These are phyloP conservation scores for Caenorhabditis becei DNA, from an alignment of 2,888 invertebrate species.

Conservation along the genomic window DNA sequence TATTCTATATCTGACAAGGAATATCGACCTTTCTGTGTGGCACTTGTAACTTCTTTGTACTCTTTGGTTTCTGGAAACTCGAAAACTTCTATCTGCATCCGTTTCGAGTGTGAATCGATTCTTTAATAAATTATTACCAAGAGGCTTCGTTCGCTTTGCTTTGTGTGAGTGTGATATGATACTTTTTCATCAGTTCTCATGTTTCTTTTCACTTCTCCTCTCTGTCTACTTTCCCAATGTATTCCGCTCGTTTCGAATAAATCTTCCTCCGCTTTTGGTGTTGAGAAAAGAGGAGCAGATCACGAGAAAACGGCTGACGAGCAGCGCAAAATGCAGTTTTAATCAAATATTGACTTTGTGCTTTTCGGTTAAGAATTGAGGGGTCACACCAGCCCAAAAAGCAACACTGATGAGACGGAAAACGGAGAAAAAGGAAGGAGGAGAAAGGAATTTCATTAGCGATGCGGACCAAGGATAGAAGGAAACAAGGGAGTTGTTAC, in stretches of 20 bases:
- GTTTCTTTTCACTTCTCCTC: slow-evolving; percentile 26
- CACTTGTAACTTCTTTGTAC: slow-evolving; percentile 27
- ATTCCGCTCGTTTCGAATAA: slow-evolving; percentile 29
- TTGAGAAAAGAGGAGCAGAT: slow-evolving; percentile 33
- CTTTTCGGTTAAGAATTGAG: slow-evolving; percentile 49
- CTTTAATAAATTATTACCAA: slow-evolving; percentile 45
- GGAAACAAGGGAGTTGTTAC: neutral
- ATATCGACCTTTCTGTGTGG: slow-evolving; percentile 31
- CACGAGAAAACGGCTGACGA: slow-evolving; percentile 52
- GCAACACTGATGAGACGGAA: slow-evolving; percentile 10
- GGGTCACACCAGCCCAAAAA: slow-evolving; percentile 27
- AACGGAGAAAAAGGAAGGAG: slow-evolving; percentile 3
- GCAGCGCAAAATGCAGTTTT: slow-evolving; percentile 36
- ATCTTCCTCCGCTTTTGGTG: slow-evolving; percentile 51
- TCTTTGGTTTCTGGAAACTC: neutral
- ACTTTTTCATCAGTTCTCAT: neutral
- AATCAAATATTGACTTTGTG: slow-evolving; percentile 65
- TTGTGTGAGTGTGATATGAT: slow-evolving; percentile 53
- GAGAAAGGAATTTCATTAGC: slow-evolving; percentile 21
- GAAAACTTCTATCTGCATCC: slow-evolving; percentile 1
- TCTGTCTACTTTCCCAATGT: neutral
- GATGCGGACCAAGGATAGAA: neutral
- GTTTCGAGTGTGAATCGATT: neutral
- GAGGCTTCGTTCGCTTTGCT: slow-evolving; percentile 52
- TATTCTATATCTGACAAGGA: slow-evolving; percentile 30